Percentiles rank a stretch among this genome's conserved stretches.
Conservation (phyloP, 2,113 vertebrate genomes). For the Cranoglanis bouderius region DNA sequence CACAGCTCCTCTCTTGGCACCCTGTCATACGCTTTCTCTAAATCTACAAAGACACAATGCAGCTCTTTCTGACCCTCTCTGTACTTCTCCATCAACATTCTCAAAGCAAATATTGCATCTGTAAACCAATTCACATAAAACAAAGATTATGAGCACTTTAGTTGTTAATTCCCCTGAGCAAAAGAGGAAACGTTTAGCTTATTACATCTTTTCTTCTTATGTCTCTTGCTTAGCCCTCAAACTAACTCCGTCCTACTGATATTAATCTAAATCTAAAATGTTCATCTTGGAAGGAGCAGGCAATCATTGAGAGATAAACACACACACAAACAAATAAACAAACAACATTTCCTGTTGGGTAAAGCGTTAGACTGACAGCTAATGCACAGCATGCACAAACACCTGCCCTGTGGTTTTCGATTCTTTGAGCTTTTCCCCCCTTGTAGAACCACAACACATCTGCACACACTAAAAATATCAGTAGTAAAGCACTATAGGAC, state of each 20-base stretch:
- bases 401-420: conserved; percentile 19
- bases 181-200: neutral
- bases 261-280: neutral
- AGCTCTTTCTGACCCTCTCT: too few species aligned
- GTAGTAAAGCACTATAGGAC: neutral
- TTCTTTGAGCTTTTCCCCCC: neutral
- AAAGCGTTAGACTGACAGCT: neutral
- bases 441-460: conserved; percentile 4
- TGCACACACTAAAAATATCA: conserved; percentile 2
- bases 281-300: neutral
- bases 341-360: neutral
- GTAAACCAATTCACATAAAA: neutral
- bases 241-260: neutral
- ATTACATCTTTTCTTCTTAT: neutral
- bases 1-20: too few species aligned
- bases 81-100: too few species aligned
- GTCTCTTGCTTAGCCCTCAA: neutral
- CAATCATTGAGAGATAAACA: neutral
- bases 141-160: too few species aligned
- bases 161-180: neutral
- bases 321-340: neutral
- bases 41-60: too few species aligned
- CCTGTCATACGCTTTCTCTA: too few species aligned
- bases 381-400: conserved; percentile 35
- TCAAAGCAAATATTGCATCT: too few species aligned